Percentiles rank a stretch among this genome's conserved stretches.
phyloP scores from a whole-genome alignment of 2,113 vertebrate genomes.

The Tragelaphus imberbis region DNA sequence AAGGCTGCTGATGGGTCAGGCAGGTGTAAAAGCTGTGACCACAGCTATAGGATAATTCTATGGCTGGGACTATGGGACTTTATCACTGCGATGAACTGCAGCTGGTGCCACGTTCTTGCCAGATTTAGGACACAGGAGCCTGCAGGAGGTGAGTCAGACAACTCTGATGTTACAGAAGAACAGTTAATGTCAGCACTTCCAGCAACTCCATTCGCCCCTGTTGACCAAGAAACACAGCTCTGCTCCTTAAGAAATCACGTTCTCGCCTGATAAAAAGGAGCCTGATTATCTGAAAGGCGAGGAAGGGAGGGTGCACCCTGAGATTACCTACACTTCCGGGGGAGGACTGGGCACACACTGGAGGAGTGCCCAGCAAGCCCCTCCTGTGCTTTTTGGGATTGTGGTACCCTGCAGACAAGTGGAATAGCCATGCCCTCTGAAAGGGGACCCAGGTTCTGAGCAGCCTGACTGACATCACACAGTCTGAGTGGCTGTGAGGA shows the following conservation, averaged over 20 bases:
- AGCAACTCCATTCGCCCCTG: background rate
- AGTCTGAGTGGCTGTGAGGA: background rate
- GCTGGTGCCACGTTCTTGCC: background rate
- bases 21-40: background rate
- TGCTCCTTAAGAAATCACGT: background rate
- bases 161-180: accelerated
- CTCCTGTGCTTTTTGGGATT: background rate
- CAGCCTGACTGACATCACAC: background rate
- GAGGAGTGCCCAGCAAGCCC: background rate
- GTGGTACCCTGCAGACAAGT: accelerated
- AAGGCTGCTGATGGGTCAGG: too few relatives aligned
- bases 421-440: background rate
- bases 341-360: background rate
- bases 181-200: background rate
- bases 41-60: background rate
- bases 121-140: background rate
- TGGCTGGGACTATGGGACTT: background rate
- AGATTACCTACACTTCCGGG: accelerated
- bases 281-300: background rate
- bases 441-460: background rate
- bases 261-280: background rate
- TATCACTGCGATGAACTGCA: background rate
- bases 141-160: background rate
- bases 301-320: background rate
- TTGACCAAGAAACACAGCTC: background rate